Evolutionary conservation across 2,113 vertebrate genomes (phyloP), one percentile per base, ranked within the genome.

Genomic region (Hydrochoerus hydrochaeris): DNA sequence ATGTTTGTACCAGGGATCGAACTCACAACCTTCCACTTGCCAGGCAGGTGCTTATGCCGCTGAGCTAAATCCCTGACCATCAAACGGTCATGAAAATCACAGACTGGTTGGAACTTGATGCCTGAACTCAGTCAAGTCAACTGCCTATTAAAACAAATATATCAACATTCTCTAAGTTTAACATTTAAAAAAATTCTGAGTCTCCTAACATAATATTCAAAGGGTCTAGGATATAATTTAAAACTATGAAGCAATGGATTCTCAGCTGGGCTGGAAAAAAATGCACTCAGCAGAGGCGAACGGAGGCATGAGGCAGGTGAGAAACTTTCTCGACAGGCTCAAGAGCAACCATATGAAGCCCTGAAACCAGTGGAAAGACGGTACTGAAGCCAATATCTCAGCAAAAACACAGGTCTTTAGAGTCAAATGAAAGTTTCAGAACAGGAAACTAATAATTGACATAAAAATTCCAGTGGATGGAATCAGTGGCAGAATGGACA

Each of bases 401-500:
- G 22, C 65, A 85, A 94, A 87, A 46, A 58, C 82, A 91, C 0
- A 62, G 6, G 19, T 22, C 94, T 9, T 84, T 38, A 54, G 73
- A 83, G 20, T 35, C 69, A 91, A 88, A 62, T 32, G 32, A 77
- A 93, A 71, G 83, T 58, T 87, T 80, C 67, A 87, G 32, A 95
- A n/a, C 78, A 63, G 14, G 86, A 96, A 91, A 89, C 91, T 88
- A 58, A 58, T 63, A 78, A 92, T 14, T 22, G 52, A 80, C 88
- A 96, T 71, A 57, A 84, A 89, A 80, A 84, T 82, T 35, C 67
- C 91, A 60, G 67, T n/a, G 38, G 60, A 60, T 80, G 14, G 54
- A 67, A 26, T 93, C 54, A 60, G n/a, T 8, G 67, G 24, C 57
- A 71, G 30, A 90, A 85, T 22, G 30, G n/a, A 75, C 46, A 7